phyloP scores from a whole-genome alignment of 2,797 vertebrate species.

The Anolis apletophallus region DNA sequence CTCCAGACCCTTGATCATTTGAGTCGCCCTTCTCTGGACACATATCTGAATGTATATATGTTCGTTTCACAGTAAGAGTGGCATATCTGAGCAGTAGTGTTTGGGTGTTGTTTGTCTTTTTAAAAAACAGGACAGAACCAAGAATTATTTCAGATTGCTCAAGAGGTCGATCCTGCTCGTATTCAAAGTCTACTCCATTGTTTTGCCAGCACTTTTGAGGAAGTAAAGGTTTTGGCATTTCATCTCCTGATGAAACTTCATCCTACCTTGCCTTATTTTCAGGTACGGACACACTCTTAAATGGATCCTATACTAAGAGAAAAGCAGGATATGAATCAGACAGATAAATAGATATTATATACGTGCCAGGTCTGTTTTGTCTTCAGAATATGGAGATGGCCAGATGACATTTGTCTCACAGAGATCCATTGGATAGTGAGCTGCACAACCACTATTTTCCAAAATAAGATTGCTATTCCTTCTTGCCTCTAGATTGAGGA shows the following conservation, averaged over 20 bases:
- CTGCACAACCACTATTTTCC: too few species aligned
- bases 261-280: slow-evolving; percentile 77
- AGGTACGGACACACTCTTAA: slow-evolving; percentile 77
- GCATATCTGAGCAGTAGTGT: not conserved
- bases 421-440: too few species aligned
- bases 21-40: too few species aligned
- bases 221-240: slow-evolving; percentile 90
- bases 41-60: not conserved
- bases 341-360: too few species aligned
- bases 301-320: too few species aligned
- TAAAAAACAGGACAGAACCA: slow-evolving; percentile 64
- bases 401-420: not conserved
- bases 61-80: not conserved
- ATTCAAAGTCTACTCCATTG: slow-evolving; percentile 87
- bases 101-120: slow-evolving; percentile 39
- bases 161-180: slow-evolving; percentile 80
- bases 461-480: not conserved
- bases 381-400: not conserved
- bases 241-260: slow-evolving; percentile 86
- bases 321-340: too few species aligned
- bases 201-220: slow-evolving; percentile 93
- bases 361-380: not conserved
- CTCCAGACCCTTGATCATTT: too few species aligned
- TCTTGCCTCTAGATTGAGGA: too few species aligned
- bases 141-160: slow-evolving; percentile 81